phyloP scores from a whole-genome alignment of 2,888 invertebrate species.

The Drosophila macrospina region DNA sequence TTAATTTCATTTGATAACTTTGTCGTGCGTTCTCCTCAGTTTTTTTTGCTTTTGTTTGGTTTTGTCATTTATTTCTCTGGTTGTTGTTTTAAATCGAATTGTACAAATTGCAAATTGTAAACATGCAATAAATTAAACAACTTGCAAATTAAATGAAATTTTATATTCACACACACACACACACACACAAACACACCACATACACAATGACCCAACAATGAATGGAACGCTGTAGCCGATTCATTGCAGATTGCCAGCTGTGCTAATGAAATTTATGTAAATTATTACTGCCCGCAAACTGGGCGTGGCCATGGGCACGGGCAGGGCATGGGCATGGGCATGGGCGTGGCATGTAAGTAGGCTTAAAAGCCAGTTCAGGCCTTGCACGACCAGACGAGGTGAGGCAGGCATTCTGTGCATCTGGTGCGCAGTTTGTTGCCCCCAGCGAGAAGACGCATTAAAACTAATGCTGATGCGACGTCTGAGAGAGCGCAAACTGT shows the following conservation, averaged over 20 bases:
- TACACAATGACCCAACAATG: slow-evolving; percentile 18
- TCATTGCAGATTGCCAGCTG: slow-evolving; percentile 61
- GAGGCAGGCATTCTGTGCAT: slow-evolving; percentile 28
- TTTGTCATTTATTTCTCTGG: slow-evolving; percentile 3
- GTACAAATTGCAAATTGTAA: slow-evolving; percentile 81
- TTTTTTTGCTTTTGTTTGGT: too few relatives aligned
- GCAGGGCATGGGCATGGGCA: slow-evolving; percentile 28
- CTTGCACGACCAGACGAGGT: background rate
- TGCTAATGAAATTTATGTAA: slow-evolving; percentile 80
- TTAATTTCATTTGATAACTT: slow-evolving; percentile 77
- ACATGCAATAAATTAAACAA: slow-evolving; percentile 80
- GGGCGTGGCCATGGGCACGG: slow-evolving; percentile 8
- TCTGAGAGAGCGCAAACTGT: slow-evolving; percentile 44
- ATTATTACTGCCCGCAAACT: slow-evolving; percentile 63
- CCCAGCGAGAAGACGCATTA: slow-evolving; percentile 70
- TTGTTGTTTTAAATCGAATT: slow-evolving; percentile 76
- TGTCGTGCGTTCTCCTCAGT: slow-evolving; percentile 55
- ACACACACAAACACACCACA: slow-evolving; percentile 10
- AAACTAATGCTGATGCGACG: slow-evolving; percentile 79
- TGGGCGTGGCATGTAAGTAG: slow-evolving; percentile 41
- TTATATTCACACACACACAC: slow-evolving; percentile 50
- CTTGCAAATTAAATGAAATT: slow-evolving; percentile 78
- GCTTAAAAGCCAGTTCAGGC: slow-evolving; percentile 17
- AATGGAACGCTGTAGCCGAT: slow-evolving; percentile 33
- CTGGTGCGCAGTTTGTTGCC: slow-evolving; percentile 70